Evolutionary conservation across 1,140 invertebrate genomes (phyloP), one percentile per base, ranked within the genome.

Genomic region (Ctenoplectra terminalis): DNA sequence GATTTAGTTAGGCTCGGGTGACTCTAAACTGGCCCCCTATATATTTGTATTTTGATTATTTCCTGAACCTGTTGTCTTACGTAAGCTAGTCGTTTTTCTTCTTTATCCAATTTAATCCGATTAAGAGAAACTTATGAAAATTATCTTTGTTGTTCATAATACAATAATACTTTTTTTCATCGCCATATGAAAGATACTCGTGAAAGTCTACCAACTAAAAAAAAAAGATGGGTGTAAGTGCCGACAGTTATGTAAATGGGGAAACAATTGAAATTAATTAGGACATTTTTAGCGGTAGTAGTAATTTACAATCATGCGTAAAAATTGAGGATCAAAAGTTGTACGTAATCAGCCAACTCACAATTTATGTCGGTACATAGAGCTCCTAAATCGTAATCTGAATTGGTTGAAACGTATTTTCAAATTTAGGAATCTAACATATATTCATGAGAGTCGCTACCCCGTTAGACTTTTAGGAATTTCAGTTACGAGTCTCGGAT

Each of bases 1-100:
- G 93, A 93, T 93, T 94, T 91, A 83, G 56, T 93, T 93, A 93
- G 93, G 92, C 92, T 92, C 82, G 90, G 92, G 91, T 87, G 89
- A 91, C 90, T 84, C 88, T 79, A 81, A 66, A 88, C 83, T 87
- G 84, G 86, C 87, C 81, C 87, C 84, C 87, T 85, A 87, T 85
- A 69, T 87, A 67, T 87, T 81, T 88, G 81, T 87, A 83, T 87
- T 84, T 87, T 87, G 85, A 87, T 87, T 83, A 81, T 54, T 81
- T 87, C 85, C 72, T 87, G 85, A 83, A 86, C 34, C 31, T 48
- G 46, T 23, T 26, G 5, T 64, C 37, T 23, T 11, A 29, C 37
- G 31, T 48, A 70, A 52, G 66, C 46, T 17, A 69, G 29, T 23
- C 29, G 6, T 31, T 31, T 69, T 34, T 69, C 20, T 15, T 29